Percentiles rank a stretch among this genome's conserved stretches.
phyloP scores from a whole-genome alignment of 2,888 invertebrate species.

The Ectemnius cavifrons region DNA sequence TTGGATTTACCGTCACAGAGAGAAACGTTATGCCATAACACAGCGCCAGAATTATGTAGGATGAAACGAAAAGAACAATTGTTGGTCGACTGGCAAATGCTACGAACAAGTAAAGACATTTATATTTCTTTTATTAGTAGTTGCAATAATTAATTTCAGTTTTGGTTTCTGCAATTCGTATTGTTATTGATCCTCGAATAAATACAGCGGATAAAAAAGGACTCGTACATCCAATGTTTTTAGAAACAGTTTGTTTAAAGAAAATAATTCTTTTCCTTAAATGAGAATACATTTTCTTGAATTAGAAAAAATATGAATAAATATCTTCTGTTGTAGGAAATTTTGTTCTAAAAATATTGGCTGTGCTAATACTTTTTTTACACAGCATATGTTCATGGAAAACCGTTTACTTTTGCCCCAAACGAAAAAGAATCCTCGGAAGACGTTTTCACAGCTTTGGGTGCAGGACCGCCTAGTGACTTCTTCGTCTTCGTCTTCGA shows the following conservation, averaged over 20 bases:
- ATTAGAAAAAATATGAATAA: too few relatives aligned
- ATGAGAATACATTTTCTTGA: too few relatives aligned
- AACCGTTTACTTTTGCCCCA: slow-evolving; percentile 33
- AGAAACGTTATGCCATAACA: slow-evolving; percentile 85
- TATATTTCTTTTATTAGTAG: too few relatives aligned
- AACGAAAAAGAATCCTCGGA: slow-evolving; percentile 20
- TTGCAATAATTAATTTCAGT: too few relatives aligned
- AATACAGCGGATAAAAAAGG: background rate
- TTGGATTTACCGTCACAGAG: slow-evolving; percentile 90
- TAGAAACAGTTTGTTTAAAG: too few relatives aligned
- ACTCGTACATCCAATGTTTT: too few relatives aligned
- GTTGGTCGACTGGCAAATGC: slow-evolving; percentile 85
- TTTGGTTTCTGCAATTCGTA: too few relatives aligned
- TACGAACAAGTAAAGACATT: slow-evolving; percentile 26
- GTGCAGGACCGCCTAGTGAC: background rate
- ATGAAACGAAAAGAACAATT: slow-evolving; percentile 82
- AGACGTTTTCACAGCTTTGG: background rate
- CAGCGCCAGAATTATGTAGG: slow-evolving; percentile 82
- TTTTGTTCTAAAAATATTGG: background rate
- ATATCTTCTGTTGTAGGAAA: too few relatives aligned
- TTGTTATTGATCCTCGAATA: slow-evolving; percentile 30
- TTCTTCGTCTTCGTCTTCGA: background rate
- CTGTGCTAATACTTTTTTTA: too few relatives aligned
- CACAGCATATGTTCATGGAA: background rate
- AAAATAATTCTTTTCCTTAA: too few relatives aligned